Conservation (phyloP, 2,113 vertebrate genomes). For the Heptranchias perlo region DNA sequence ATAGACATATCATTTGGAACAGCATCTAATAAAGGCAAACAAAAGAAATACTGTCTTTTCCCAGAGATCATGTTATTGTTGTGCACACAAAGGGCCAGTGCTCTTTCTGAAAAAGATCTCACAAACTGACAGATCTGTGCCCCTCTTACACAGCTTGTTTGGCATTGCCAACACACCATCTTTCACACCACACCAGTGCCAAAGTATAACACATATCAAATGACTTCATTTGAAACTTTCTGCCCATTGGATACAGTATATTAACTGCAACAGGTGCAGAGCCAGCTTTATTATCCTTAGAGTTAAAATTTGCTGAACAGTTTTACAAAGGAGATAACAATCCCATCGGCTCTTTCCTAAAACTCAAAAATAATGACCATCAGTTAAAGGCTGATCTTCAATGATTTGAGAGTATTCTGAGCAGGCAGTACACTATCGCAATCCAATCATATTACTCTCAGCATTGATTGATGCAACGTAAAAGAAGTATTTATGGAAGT, state of each 20-base stretch:
- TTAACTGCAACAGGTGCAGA: too few species aligned
- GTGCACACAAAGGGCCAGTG: neutral
- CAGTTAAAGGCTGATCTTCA: neutral
- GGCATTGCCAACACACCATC: too few species aligned
- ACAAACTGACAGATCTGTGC: neutral
- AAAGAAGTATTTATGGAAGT: neutral
- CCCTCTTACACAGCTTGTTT: neutral
- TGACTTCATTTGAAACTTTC: neutral
- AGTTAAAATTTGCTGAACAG: neutral
- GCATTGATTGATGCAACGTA: neutral
- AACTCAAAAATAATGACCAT: neutral
- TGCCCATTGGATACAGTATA: neutral
- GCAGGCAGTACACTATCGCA: neutral
- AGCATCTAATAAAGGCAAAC: slow-evolving; percentile 1
- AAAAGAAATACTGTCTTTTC: slow-evolving; percentile 3
- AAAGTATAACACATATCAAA: too few species aligned
- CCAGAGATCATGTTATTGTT: neutral
- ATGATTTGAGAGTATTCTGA: neutral
- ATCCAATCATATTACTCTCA: neutral
- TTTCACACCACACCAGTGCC: too few species aligned
- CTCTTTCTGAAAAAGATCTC: neutral
- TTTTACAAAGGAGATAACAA: neutral
- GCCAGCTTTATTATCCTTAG: neutral
- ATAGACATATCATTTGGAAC: neutral
- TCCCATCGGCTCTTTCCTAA: neutral